Percentiles rank a stretch among this genome's conserved stretches.
Conservation (phyloP, 1,140 invertebrate genomes). For the Goniozus legneri region DNA sequence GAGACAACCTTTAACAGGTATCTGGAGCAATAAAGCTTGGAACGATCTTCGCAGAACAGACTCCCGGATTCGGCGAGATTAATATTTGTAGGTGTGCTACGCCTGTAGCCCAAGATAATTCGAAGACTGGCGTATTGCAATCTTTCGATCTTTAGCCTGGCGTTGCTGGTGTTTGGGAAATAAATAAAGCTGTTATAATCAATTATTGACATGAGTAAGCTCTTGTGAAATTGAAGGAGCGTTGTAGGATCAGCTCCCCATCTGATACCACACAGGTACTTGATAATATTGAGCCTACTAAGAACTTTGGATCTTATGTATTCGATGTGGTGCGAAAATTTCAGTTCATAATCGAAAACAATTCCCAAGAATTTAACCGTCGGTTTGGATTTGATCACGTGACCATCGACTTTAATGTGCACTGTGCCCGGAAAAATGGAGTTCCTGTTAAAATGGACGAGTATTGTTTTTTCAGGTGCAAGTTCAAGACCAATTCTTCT, state of each 20-base stretch:
- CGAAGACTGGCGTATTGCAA: too few species aligned
- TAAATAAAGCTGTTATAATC: slow-evolving; percentile 12
- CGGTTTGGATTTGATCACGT: background rate
- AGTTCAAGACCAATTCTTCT: slow-evolving; percentile 1
- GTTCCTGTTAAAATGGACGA: slow-evolving; percentile 7
- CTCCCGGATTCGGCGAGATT: too few species aligned
- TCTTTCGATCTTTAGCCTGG: too few species aligned
- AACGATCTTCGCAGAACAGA: too few species aligned
- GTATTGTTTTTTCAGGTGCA: slow-evolving; percentile 7
- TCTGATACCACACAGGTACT: slow-evolving; percentile 9
- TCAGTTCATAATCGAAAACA: slow-evolving; percentile 4
- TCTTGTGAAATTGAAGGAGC: slow-evolving; percentile 7
- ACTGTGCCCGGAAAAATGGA: background rate
- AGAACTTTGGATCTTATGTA: background rate
- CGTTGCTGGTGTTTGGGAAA: too few species aligned
- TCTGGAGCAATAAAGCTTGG: too few species aligned
- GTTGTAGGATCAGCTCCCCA: slow-evolving; percentile 12
- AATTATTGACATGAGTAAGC: slow-evolving; percentile 8
- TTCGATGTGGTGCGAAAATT: background rate
- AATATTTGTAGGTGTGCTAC: too few species aligned
- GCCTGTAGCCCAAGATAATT: too few species aligned
- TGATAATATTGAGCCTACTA: slow-evolving; percentile 9
- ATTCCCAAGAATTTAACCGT: slow-evolving; percentile 4
- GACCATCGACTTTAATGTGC: background rate
- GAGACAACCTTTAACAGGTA: too few species aligned